Evolutionary conservation across 2,113 vertebrate genomes (phyloP).

Genomic region (Ptychochromis oligacanthus): DNA sequence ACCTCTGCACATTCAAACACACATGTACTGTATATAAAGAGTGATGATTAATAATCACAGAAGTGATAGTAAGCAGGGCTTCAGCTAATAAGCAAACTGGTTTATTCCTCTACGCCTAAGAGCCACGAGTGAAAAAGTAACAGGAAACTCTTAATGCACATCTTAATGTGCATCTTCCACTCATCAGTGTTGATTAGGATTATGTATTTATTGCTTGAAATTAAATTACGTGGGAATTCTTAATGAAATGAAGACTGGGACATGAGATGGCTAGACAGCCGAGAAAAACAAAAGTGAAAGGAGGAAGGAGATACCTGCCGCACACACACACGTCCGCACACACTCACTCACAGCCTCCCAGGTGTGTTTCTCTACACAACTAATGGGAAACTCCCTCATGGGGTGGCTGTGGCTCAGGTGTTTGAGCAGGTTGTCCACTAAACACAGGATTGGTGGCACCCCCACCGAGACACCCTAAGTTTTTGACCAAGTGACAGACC

Average conservation of each 20-base stretch:
- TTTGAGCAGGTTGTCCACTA: background rate
- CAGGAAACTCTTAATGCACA: constrained; percentile 19
- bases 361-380: constrained; percentile 3
- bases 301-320: constrained; percentile 15
- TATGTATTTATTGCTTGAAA: constrained; percentile 72
- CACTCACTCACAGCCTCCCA: background rate
- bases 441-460: background rate
- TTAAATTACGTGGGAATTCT: constrained; percentile 52
- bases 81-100: constrained; percentile 54
- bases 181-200: constrained; percentile 73
- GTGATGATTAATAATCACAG: constrained; percentile 56
- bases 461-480: background rate
- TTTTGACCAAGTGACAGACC: background rate
- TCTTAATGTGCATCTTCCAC: constrained; percentile 9
- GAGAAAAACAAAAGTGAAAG: constrained; percentile 51
- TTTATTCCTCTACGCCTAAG: constrained; percentile 53
- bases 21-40: background rate
- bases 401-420: background rate
- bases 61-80: constrained; percentile 39
- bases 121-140: constrained; percentile 48
- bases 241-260: constrained; percentile 56
- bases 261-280: constrained; percentile 41
- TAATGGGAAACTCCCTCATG: constrained; percentile 11
- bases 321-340: background rate
- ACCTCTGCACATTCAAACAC: background rate